These are phyloP conservation scores for Harpagifer antarcticus DNA, from an alignment of 2,797 vertebrate species.

Conservation along the genomic window DNA sequence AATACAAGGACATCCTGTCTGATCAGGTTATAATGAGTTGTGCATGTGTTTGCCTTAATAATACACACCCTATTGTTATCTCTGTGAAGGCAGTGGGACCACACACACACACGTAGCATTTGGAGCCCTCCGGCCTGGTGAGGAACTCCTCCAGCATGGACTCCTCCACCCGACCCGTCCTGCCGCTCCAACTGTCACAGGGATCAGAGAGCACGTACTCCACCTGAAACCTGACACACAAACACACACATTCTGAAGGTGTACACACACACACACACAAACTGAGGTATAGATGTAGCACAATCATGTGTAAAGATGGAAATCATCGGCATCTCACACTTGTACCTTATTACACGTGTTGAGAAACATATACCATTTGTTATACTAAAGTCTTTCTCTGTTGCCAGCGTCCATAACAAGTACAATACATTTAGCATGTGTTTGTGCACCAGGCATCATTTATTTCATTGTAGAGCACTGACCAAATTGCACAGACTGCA, in stretches of 20 bases:
- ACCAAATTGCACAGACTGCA: no score
- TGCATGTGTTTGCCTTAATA: no score
- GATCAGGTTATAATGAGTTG: no score
- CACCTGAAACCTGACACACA: slow-evolving; percentile 88
- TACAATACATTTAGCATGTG: no score
- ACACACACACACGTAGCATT: slow-evolving; percentile 90
- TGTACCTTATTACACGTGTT: neutral
- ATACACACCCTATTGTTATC: slow-evolving; percentile 87
- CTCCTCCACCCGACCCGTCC: slow-evolving; percentile 86
- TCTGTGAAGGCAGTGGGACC: slow-evolving; percentile 92
- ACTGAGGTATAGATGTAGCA: neutral
- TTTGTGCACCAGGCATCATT: no score
- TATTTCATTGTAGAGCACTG: no score
- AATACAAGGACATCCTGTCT: no score
- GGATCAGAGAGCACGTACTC: slow-evolving; percentile 92
- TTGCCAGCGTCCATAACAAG: no score
- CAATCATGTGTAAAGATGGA: neutral
- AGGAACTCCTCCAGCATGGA: slow-evolving; percentile 86
- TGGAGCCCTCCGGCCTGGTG: slow-evolving; percentile 80
- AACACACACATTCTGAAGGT: neutral
- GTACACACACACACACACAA: neutral
- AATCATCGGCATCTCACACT: neutral
- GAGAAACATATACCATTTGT: no score
- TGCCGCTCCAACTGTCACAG: slow-evolving; percentile 85
- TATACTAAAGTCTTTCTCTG: no score